phyloP scores from a whole-genome alignment of 2,797 vertebrate genomes.

The Tragopan temminckii region DNA sequence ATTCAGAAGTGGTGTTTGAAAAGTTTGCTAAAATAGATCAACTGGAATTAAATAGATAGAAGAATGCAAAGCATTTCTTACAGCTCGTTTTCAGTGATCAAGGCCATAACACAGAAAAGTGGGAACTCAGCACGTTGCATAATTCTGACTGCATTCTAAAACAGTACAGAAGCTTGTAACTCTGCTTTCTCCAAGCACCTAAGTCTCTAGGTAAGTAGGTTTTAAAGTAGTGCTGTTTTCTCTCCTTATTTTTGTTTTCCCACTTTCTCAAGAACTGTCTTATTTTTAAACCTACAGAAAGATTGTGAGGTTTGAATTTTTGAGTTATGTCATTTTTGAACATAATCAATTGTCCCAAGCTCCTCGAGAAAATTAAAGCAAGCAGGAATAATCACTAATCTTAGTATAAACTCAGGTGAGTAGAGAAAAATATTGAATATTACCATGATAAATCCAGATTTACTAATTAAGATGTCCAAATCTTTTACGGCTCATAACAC shows the following conservation, averaged over 20 bases:
- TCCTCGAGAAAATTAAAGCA: background rate
- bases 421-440: background rate
- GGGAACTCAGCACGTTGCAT: background rate
- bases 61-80: conserved; percentile 7
- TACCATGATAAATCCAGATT: background rate
- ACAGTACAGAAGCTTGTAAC: background rate
- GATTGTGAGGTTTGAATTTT: background rate
- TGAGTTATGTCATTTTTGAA: background rate
- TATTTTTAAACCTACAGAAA: background rate
- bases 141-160: background rate
- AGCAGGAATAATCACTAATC: background rate
- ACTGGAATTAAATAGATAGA: conserved; percentile 2
- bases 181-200: background rate
- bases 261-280: background rate
- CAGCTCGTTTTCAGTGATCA: background rate
- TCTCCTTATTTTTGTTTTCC: background rate
- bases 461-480: background rate
- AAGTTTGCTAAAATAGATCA: conserved; percentile 54
- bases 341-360: background rate
- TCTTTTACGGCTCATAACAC: background rate
- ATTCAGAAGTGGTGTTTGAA: conserved; percentile 47
- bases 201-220: background rate
- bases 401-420: background rate
- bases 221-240: background rate
- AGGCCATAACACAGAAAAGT: background rate